Base-by-base conservation (phyloP, 2,797 vertebrate species). In the Bryconaethiops microstoma region DNA sequence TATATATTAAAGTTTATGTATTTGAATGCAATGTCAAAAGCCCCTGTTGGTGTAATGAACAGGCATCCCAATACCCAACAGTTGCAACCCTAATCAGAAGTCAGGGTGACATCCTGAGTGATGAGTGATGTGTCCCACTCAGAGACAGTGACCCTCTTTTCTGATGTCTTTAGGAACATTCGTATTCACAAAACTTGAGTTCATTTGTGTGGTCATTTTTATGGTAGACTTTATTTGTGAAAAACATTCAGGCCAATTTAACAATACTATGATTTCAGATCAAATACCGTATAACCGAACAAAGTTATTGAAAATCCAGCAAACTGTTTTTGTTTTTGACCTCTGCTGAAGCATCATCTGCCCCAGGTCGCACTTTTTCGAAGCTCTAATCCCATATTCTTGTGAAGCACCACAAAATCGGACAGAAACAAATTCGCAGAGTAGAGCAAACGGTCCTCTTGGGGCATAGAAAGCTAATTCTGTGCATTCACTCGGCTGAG, bases 281-380 rank as follows among this genome's bases (percentile, higher is more conserved):
- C 63, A 82, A 84, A 80, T 70, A 84, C 71, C 86, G 78, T 71
- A 23, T 40, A 69, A 79, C 59, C 39, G 39, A 83, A 87, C 50
- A 83, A 74, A 86, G 85, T 80, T 77, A 72, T 80, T 81, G 55
- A 83, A 78, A 84, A 89, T 85, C 74, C 78, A 84, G 65, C 65
- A 80, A 77, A 73, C 19, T 50, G 50, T 35, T 59, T 54, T 71
- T 72, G 19, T 25, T 82, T 42, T 13, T 69, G n/a, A 35, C 48
- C 62, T 68, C 35, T 17, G n/a, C 50, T 48, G 45, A 63, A 60
- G 55, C 42, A 57, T 78, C 10, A 48, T 13, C 48, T 57, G 63
- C 55, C 50, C 75, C 71, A 79, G 21, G 23, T 57, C 70, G 25
- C 21, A 39, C 69, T 82, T 68, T 25, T 62, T 25, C 60, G 19